Base-by-base conservation (phyloP, 1,140 invertebrate species). In the Sitophilus oryzae region DNA sequence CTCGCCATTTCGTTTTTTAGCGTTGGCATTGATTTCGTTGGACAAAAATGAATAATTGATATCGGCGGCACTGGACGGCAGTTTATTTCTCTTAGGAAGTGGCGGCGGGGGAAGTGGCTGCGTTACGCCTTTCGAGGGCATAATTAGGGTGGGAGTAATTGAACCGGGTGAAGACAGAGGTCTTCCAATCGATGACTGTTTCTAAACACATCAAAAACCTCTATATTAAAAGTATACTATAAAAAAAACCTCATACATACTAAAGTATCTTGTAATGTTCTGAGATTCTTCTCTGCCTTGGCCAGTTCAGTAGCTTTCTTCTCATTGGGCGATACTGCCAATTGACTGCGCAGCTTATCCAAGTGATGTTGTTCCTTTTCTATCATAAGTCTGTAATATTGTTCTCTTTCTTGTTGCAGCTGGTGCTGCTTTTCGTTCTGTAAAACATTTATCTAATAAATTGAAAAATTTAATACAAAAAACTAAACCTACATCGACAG, bases 401-500 rank as follows among this genome's bases (percentile, higher is more conserved):
- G 74, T 25, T 83, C 78, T 48, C 81, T 76, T 59, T 83, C 78
- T 43, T 79, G 75, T 61, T 83, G 79, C 42, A 85, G 66, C 68
- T 86, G 81, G 38, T 79, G 75, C 56, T 81, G 79, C 60, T 85
- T 85, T 63, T 83, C 82, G 57, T 81, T 76, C 83, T 86, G 64
- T n/a, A 47, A 73, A 66, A 67, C 25, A 30, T 30, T 30, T 23
- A 59, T 43, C 45, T 54, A 23, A 48, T 30, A 42, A 50, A 42
- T 25, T 56, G 10, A 56, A 51, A 46, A 38, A 53, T 49, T 52
- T 6, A 11, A 8, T 45, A 36, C n/a, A 40, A 8, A 55, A 40
- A n/a, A n/a, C 35, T 48, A 10, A 49, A 18, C 15, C 21, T 76
- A 93, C 91, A 77, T 93, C 88, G 64, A 93, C 91, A 56, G 91